phyloP scores from a whole-genome alignment of 1,140 invertebrate species.

The Globodera ellingtonae region DNA sequence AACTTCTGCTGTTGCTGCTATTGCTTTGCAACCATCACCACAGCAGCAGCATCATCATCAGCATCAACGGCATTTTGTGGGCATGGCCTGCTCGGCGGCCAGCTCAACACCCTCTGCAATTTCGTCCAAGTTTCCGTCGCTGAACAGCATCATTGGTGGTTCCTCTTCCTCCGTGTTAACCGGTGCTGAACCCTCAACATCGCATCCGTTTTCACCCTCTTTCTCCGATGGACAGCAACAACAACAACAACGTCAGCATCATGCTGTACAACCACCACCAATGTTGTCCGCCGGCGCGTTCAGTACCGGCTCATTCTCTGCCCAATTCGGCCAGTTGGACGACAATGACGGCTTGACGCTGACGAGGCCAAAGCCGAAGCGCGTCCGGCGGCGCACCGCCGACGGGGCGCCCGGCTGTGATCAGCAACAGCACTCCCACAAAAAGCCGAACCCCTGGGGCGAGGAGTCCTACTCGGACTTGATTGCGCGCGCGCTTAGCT shows the following conservation, averaged over 20 bases:
- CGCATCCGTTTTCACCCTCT: not conserved
- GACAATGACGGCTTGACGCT: not conserved
- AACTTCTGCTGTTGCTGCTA: not conserved
- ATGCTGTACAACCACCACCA: not conserved
- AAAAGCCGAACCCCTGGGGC: conserved; percentile 64
- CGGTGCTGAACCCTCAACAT: not conserved
- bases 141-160: not conserved
- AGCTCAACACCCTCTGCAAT: not conserved
- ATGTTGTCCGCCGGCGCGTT: not conserved
- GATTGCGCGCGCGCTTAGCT: conserved; percentile 55
- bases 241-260: not conserved
- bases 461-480: conserved; percentile 64
- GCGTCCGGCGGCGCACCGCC: conserved; percentile 54
- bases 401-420: conserved; percentile 25
- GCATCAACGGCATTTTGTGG: conserved; percentile 5
- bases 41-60: not conserved
- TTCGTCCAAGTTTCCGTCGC: not conserved
- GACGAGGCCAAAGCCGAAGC: conserved; percentile 48
- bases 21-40: conserved; percentile 13
- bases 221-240: not conserved
- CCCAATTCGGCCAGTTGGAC: not conserved
- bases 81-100: not conserved
- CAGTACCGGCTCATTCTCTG: conserved; percentile 10
- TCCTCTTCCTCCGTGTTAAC: not conserved
- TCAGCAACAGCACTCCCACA: conserved; percentile 46